A percentile compares a stretch with the other conserved stretches of the same genome.
Evolutionary conservation across 1,140 invertebrate genomes (phyloP).

Genomic region (Drosophila malerkotliana): DNA sequence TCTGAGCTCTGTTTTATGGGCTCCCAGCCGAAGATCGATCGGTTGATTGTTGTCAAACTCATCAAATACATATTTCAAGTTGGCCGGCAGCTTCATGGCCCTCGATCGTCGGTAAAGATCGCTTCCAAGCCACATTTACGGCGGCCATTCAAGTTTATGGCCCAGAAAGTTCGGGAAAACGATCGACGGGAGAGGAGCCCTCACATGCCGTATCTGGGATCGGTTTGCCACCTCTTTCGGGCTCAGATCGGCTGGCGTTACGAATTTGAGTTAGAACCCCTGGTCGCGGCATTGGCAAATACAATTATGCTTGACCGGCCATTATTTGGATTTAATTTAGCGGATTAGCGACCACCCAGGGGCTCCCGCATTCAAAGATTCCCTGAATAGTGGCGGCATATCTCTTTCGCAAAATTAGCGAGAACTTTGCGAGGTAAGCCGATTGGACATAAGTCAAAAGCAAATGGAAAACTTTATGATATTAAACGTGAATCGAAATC

Average conservation of each 20-base stretch:
- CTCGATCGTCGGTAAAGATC: conserved; percentile 62
- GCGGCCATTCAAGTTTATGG: conserved; percentile 49
- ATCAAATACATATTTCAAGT: conserved; percentile 76
- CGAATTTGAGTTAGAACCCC: conserved; percentile 28
- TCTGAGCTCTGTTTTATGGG: conserved; percentile 56
- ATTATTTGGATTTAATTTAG: conserved; percentile 56
- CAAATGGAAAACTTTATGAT: conserved; percentile 5
- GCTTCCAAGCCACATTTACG: conserved; percentile 59
- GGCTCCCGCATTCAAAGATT: conserved; percentile 30
- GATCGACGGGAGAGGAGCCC: background rate
- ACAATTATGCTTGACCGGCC: conserved; percentile 63
- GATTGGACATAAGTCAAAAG: conserved; percentile 24
- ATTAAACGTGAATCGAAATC: conserved; percentile 15
- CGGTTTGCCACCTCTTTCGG: conserved; percentile 35
- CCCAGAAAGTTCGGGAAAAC: background rate
- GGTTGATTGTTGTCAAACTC: conserved; percentile 75
- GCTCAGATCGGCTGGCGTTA: conserved; percentile 28
- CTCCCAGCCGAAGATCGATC: conserved; percentile 64
- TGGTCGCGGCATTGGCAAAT: conserved; percentile 46
- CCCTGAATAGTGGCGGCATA: conserved; percentile 20
- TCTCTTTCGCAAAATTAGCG: conserved; percentile 29
- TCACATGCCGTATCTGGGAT: conserved; percentile 39
- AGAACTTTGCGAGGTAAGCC: conserved; percentile 34
- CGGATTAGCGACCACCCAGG: conserved; percentile 64
- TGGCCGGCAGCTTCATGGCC: conserved; percentile 61